Evolutionary conservation across 2,113 vertebrate species (phyloP), one percentile per base, ranked within the genome.

Genomic region (Perca flavescens): DNA sequence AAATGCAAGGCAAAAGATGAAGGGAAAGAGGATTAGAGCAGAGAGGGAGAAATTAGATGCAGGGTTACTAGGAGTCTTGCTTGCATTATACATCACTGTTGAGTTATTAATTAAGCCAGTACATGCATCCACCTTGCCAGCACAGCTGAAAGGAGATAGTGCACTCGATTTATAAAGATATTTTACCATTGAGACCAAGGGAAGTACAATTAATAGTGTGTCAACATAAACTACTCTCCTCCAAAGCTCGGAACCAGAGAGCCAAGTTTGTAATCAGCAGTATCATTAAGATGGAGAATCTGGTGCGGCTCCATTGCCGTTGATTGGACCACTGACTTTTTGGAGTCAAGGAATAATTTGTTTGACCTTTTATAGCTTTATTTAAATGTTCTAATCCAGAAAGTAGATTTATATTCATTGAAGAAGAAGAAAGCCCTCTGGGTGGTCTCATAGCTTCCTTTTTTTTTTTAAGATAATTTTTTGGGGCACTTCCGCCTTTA

Each of bases 281-380:
- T 67, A 91, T 91, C 85, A 91, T 89, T 91, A 88, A 87, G 88
- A 87, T 84, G 82, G 90, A 89, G 88, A 83, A 89, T 82, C 74
- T 36, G 36, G 57, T 76, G 81, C 74, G 62, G 86, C 92, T 88
- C 82, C 82, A 85, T 88, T 87, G 88, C 67, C 89, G 90, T 86
- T 92, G 88, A 93, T 90, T 89, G 88, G 85, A 91, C 76, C 43
- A 2, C 65, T 86, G 88, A 89, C 88, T 89, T 93, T 92, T 89
- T 79, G 82, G 79, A 88, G 84, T 87, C n/a, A 52, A 77, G 65
- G 67, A 83, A 84, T 90, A 89, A 92, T 91, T 93, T 82, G 64
- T 91, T 89, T 92, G 90, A 92, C 88, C 90, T 93, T 93, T 92
- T 86, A 86, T 71, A 75, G 61, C 89, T 88, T 89, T 64, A 84